A percentile compares a stretch with the other conserved stretches of the same genome.
phyloP scores from a whole-genome alignment of 2,888 invertebrate genomes.

The Baccha elongata region DNA sequence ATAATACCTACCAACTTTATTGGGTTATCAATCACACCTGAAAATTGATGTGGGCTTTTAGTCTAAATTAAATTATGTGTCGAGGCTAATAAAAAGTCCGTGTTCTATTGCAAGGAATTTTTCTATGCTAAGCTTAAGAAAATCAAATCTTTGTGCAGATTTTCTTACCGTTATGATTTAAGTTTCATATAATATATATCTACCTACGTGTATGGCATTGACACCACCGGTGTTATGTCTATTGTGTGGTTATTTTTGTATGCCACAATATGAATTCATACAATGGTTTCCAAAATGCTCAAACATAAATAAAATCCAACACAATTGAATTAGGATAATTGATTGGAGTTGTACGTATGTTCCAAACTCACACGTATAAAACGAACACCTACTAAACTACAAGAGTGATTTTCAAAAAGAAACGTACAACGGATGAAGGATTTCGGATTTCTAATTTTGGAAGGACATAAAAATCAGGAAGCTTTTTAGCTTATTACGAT shows the following conservation, averaged over 20 bases:
- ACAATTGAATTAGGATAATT: constrained; percentile 58
- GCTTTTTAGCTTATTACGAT: constrained; percentile 36
- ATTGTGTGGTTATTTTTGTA: constrained; percentile 32
- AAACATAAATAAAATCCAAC: constrained; percentile 5
- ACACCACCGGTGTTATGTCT: constrained; percentile 11
- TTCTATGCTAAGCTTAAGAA: too few relatives aligned
- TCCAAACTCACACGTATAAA: not conserved
- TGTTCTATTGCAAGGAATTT: too few relatives aligned
- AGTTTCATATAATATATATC: too few relatives aligned
- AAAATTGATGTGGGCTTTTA: too few relatives aligned
- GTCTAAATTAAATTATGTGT: too few relatives aligned
- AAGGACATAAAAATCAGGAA: constrained; percentile 35
- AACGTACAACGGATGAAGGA: constrained; percentile 4
- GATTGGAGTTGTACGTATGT: constrained; percentile 46
- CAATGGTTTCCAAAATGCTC: constrained; percentile 12
- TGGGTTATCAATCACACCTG: too few relatives aligned
- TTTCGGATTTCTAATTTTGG: constrained; percentile 49
- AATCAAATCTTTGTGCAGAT: too few relatives aligned
- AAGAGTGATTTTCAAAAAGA: not conserved
- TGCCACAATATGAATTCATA: constrained; percentile 1
- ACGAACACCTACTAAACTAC: not conserved
- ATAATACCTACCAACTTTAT: too few relatives aligned
- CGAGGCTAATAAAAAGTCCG: too few relatives aligned
- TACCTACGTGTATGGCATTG: constrained; percentile 15
- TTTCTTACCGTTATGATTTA: too few relatives aligned